These are phyloP conservation scores for Perithous albicinctus DNA, from an alignment of 2,888 invertebrate species.

Conservation along the genomic window DNA sequence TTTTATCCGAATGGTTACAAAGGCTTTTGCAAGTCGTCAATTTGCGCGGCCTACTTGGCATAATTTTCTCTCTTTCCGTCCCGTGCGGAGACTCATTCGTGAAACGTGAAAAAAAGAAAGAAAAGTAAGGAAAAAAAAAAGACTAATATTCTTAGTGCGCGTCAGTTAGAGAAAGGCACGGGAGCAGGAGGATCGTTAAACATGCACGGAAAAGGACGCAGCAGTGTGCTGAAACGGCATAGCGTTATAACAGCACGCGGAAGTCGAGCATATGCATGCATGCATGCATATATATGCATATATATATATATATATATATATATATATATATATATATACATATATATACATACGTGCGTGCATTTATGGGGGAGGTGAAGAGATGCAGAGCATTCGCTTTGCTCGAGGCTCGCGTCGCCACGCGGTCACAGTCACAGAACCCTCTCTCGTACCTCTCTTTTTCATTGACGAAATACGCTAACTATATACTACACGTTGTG, in stretches of 20 bases:
- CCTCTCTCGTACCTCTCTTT: conserved; percentile 58
- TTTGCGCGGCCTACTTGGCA: background rate
- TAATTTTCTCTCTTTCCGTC: background rate
- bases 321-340: too few relatives aligned
- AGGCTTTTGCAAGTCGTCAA: too few relatives aligned
- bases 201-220: conserved; percentile 60
- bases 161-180: conserved; percentile 32
- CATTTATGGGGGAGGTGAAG: conserved; percentile 36
- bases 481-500: conserved; percentile 25
- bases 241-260: conserved; percentile 67
- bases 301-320: too few relatives aligned
- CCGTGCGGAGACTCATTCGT: background rate
- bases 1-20: too few relatives aligned
- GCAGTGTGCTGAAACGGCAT: too few relatives aligned
- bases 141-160: conserved; percentile 26
- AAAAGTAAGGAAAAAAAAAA: too few relatives aligned
- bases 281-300: too few relatives aligned
- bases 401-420: conserved; percentile 66
- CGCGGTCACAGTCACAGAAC: conserved; percentile 49
- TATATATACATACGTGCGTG: conserved; percentile 55
- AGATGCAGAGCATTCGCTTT: conserved; percentile 58
- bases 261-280: conserved; percentile 65
- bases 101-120: conserved; percentile 1
- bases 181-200: conserved; percentile 40
- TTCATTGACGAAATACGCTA: conserved; percentile 66